Evolutionary conservation across 1,140 invertebrate species (phyloP).

Genomic region (Atta texana): DNA sequence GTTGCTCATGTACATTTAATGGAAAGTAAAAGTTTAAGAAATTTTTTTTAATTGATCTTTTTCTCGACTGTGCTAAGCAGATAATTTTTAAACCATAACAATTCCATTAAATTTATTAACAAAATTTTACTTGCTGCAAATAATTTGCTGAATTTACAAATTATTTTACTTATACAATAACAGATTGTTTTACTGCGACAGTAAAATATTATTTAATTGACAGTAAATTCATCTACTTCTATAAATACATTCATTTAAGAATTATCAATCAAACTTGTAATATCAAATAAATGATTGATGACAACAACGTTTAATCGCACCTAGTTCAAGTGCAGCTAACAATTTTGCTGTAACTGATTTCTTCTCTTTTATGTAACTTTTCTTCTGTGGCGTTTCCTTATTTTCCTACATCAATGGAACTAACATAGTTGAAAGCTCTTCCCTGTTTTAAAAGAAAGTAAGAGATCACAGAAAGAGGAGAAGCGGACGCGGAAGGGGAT

Average conservation of each 20-base stretch:
- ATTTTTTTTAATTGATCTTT: slow-evolving; percentile 14
- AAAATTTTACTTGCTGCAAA: not conserved
- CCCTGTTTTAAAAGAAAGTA: slow-evolving; percentile 29
- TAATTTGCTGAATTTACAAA: not conserved
- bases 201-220: not conserved
- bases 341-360: not conserved
- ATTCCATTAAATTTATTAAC: not conserved
- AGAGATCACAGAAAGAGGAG: slow-evolving; percentile 7
- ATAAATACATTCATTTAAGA: not conserved
- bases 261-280: not conserved
- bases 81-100: too few species aligned
- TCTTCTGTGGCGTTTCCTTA: not conserved
- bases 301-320: not conserved
- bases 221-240: not conserved
- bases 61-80: not conserved
- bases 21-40: slow-evolving; percentile 57
- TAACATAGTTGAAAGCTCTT: not conserved
- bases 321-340: not conserved
- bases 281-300: slow-evolving; percentile 5
- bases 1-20: not conserved
- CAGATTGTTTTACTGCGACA: not conserved
- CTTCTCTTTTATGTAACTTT: not conserved
- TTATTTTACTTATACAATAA: not conserved
- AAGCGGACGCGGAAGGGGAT: slow-evolving; percentile 57
- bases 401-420: slow-evolving; percentile 2